These are phyloP conservation scores for Channa argus DNA, from an alignment of 2,113 vertebrate genomes.

Conservation along the genomic window DNA sequence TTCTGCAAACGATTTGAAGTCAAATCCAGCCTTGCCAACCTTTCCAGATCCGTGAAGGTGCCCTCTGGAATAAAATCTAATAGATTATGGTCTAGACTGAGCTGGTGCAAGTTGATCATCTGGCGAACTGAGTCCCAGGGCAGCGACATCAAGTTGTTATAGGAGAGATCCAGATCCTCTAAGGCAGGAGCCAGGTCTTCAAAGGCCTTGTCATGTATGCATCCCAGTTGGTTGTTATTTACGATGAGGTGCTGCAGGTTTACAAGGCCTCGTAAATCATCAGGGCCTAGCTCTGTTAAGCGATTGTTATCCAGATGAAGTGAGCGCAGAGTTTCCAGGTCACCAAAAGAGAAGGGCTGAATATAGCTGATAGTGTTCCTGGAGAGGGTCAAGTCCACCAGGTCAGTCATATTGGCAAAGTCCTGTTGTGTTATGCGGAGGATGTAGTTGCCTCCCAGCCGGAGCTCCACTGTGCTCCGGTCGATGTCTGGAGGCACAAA, in stretches of 20 bases:
- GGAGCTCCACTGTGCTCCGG: slow-evolving; percentile 92
- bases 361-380: slow-evolving; percentile 95
- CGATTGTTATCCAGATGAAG: slow-evolving; percentile 94
- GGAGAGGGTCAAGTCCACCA: slow-evolving; percentile 94
- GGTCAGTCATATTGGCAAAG: slow-evolving; percentile 95
- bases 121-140: slow-evolving; percentile 91
- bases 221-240: slow-evolving; percentile 93
- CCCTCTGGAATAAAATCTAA: slow-evolving; percentile 93
- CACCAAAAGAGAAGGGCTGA: slow-evolving; percentile 92
- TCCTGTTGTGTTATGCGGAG: slow-evolving; percentile 91
- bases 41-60: slow-evolving; percentile 89
- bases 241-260: slow-evolving; percentile 95
- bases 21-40: slow-evolving; percentile 90
- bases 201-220: slow-evolving; percentile 88
- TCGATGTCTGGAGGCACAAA: slow-evolving; percentile 93
- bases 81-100: slow-evolving; percentile 95
- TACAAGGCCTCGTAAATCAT: slow-evolving; percentile 90
- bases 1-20: slow-evolving; percentile 95
- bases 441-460: slow-evolving; percentile 94
- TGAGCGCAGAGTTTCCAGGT: slow-evolving; percentile 93
- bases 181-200: slow-evolving; percentile 89
- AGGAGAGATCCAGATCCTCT: slow-evolving; percentile 95
- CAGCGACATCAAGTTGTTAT: slow-evolving; percentile 90
- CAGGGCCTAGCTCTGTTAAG: slow-evolving; percentile 88
- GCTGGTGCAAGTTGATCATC: slow-evolving; percentile 94